Base-by-base conservation (phyloP, 2,888 invertebrate species). In the Rhingia rostrata region DNA sequence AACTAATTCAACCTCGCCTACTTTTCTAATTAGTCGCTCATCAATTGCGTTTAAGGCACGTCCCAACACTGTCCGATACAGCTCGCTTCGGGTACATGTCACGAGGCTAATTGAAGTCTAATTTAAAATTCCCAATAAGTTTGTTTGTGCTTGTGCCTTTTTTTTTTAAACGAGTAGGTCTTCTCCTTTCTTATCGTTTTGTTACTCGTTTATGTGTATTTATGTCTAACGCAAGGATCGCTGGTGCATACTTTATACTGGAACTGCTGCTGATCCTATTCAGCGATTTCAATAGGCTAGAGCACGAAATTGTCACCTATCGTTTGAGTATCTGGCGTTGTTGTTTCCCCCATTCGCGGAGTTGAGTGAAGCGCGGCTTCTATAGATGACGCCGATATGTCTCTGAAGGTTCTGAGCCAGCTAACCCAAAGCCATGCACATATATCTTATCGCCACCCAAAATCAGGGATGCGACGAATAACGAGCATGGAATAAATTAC, bases 371-470 rank as follows among this genome's bases (percentile, higher is more conserved):
- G 87, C 86, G 72, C 72, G 90, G 88, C 86, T 87, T 86, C 87
- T 87, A 87, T 89, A 89, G 87, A 90, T 87, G 90, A 89, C 89
- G 89, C 90, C 89, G 90, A 90, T 89, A 89, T 90, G 90, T 90
- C 90, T 90, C 89, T 79, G 83, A 22, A 85, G 87, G 86, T 87
- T 87, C 70, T 63, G 74, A 74, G 54, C 54, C 58, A 43, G n/a
- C 49, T 30, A 47, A 35, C 51, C 60, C 60, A 63, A 51, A 64
- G 74, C 63, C 47, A 70, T 37, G 43, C 53, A 78, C 47, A 73
- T 47, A 60, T 74, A 74, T 84, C 84, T 84, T 84, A 84, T 84
- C 84, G 80, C 74, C 80, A 75, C 80, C 84, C 80, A 84, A 80
- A 80, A 84, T 84, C 84, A 84, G 84, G 84, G 84, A 84, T 80